Evolutionary conservation across 2,797 vertebrate species (phyloP).

Genomic region (Semotilus atromaculatus): DNA sequence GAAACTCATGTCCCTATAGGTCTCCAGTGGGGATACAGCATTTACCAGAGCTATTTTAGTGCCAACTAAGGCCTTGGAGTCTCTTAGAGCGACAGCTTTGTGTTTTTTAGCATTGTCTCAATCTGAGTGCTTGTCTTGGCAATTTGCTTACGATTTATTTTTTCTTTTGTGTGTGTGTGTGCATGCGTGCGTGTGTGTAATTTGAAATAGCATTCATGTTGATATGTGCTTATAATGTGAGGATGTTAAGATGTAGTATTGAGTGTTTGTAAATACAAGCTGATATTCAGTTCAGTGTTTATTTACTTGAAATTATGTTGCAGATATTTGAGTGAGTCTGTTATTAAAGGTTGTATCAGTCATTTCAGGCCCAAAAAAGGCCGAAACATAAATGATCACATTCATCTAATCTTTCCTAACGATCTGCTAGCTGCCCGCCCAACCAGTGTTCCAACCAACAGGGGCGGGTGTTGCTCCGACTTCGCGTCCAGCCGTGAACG

Average conservation of each 20-base stretch:
- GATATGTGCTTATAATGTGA: neutral
- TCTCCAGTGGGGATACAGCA: constrained; percentile 43
- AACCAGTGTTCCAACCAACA: no score
- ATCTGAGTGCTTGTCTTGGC: neutral
- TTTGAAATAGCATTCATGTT: neutral
- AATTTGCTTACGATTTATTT: constrained; percentile 4
- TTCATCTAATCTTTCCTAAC: no score
- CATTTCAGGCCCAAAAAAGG: no score
- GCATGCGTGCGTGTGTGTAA: neutral
- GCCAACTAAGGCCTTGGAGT: constrained; percentile 22
- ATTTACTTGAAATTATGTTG: neutral
- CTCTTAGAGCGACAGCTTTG: neutral
- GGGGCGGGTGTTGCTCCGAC: no score
- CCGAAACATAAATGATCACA: no score
- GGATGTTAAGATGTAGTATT: neutral
- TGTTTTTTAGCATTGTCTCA: constrained; percentile 9
- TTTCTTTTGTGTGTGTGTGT: neutral
- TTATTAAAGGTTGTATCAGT: no score
- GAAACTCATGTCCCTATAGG: constrained; percentile 31
- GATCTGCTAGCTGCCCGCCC: no score
- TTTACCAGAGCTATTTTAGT: constrained; percentile 15
- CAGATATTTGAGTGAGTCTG: neutral
- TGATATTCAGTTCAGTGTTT: neutral
- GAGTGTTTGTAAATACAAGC: neutral
- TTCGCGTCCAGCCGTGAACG: no score